Evolutionary conservation across 2,797 vertebrate species (phyloP), one percentile per base, ranked within the genome.

Genomic region (Molossus alvarezi): DNA sequence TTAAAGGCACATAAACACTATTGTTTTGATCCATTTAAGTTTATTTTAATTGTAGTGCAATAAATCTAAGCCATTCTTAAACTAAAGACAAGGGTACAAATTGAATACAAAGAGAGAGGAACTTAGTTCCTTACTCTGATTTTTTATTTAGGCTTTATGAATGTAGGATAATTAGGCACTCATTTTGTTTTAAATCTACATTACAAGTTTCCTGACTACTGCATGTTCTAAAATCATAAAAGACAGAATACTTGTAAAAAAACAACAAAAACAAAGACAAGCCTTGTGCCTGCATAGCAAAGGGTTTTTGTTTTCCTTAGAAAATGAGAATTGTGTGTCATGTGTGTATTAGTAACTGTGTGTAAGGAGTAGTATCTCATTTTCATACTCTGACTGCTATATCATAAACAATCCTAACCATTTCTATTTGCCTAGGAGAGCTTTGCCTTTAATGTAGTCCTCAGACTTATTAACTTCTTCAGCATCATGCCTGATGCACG

Each of bases 171-270:
- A 72, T 81, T 75, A 18, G 27, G 27, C 27, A 84, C 48, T 18
- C 88, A 76, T 84, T 95, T 53, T 2, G 79, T 79, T 82, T 95
- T 88, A 79, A 83, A 76, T 37, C 29, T 79, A 80, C 5, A 48
- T 89, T 83, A 58, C 25, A 69, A 69, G 9, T 48, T 92, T 90
- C 23, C 23, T 53, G 77, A 85, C 17, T 83, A 48, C 4, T 51
- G 51, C 25, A 27, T 58, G 33, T 72, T 83, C 55, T 83, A 33
- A 77, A 51, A 77, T 23, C 14, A 72, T 37, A 45, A 71, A 80
- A 51, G 15, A 45, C 20, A 51, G 1, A 83, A 55, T 73, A 51
- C 2, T 20, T 81, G 10, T 33, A 33, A 33, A 33, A 33, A 57
- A 65, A 51, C 12, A 91, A 94, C 3, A 92, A 84, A 83, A 3